Evolutionary conservation across 2,797 vertebrate species (phyloP), one percentile per base, ranked within the genome.

Genomic region (Tinamus major): DNA sequence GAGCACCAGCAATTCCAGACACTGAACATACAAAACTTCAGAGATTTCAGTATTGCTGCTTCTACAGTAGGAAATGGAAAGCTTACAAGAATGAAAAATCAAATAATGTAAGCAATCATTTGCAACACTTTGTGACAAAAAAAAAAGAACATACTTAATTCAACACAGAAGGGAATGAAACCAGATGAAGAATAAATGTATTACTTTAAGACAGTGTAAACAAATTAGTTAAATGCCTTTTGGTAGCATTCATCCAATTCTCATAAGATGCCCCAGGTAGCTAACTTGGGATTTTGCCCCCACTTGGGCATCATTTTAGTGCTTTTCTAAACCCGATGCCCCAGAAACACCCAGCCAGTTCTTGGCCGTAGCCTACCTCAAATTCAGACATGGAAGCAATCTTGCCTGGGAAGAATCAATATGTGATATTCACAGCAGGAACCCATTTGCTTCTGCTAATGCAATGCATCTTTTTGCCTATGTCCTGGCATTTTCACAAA

Each of bases 131-230:
- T 46, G 33, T 41, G 81, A 63, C 27, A 79, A 64, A 74, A 8
- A 2, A 1, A 17, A 1, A 35, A 35, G 8, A 35, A 35, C 35
- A 35, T 35, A 71, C 86, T 48, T 79, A 67, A 70, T 46, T 88
- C 61, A 62, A 55, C 33, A 6, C 35, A 16, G 82, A 91, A 91
- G 42, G 64, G 10, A 91, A 91, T 44, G 71, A 9, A 35, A 42
- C 33, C 83, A 92, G 92, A 85, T 88, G 80, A 88, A 86, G 63
- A 89, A 84, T 37, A 77, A 82, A 71, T 77, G 58, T 18, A 81
- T 71, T 86, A 96, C 87, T 93, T 65, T 24, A 89, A 92, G 79
- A 63, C 74, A 77, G 88, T 90, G 79, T 87, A 94, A 96, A 94
- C n/a, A 86, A 63, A 79, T 91, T 37, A 93, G 85, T 89, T 82